phyloP scores from a whole-genome alignment of 2,888 invertebrate species.

The Agonopterix alstromeriana region DNA sequence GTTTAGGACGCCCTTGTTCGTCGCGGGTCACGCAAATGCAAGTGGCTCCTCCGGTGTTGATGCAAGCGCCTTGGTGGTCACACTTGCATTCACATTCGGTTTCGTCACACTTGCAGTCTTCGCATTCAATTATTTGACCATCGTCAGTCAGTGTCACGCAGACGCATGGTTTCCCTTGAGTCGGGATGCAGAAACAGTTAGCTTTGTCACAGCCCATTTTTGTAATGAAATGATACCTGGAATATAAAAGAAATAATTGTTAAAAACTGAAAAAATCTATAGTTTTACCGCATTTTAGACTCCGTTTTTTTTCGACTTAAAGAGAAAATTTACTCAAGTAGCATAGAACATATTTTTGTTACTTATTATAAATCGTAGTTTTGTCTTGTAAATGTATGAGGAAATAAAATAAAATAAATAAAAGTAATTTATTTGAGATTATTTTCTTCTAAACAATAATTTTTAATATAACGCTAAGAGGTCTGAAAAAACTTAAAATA shows the following conservation, averaged over 20 bases:
- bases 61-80: constrained; percentile 31
- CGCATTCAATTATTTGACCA: constrained; percentile 2
- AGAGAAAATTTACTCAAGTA: too few relatives aligned
- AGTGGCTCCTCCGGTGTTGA: constrained; percentile 22
- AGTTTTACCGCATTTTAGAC: too few relatives aligned
- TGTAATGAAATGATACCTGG: not conserved
- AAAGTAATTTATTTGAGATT: too few relatives aligned
- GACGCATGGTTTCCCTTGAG: constrained; percentile 11
- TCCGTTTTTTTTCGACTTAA: too few relatives aligned
- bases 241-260: not conserved
- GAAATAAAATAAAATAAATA: too few relatives aligned
- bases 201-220: constrained; percentile 11
- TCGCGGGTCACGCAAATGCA: constrained; percentile 25
- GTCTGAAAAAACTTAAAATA: too few relatives aligned
- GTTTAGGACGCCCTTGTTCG: constrained; percentile 18
- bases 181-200: constrained; percentile 10
- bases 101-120: constrained; percentile 17
- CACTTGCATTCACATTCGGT: constrained; percentile 18
- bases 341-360: too few relatives aligned
- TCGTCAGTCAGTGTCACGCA: constrained; percentile 13
- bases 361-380: too few relatives aligned
- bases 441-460: too few relatives aligned
- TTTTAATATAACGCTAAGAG: too few relatives aligned
- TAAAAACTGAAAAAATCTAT: not conserved
- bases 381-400: too few relatives aligned